Evolutionary conservation across 2,888 invertebrate species (phyloP).

Genomic region (Melieria omissa): DNA sequence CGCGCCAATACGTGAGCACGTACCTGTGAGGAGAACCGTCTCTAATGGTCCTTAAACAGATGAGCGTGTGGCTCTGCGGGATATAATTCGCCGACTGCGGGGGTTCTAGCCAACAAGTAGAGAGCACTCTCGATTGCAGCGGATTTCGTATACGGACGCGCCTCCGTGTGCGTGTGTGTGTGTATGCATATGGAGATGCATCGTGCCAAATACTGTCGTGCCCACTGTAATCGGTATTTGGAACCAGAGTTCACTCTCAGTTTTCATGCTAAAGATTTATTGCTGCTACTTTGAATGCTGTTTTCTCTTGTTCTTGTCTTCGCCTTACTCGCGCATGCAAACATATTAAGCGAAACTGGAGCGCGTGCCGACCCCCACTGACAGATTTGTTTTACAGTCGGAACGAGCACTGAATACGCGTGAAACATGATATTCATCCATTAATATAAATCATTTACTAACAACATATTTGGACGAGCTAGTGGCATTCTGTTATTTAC

Average conservation of each 20-base stretch:
- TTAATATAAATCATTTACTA: constrained; percentile 60
- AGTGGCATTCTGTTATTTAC: background rate
- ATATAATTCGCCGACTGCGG: constrained; percentile 18
- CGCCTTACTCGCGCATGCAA: constrained; percentile 32
- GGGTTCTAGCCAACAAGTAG: constrained; percentile 8
- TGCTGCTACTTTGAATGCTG: constrained; percentile 27
- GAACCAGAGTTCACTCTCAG: constrained; percentile 30
- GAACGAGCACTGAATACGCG: constrained; percentile 57
- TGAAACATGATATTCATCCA: constrained; percentile 62
- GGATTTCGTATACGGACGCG: too few relatives aligned
- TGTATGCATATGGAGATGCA: background rate
- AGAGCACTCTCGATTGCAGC: too few relatives aligned
- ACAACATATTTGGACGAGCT: constrained; percentile 16
- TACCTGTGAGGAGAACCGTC: too few relatives aligned
- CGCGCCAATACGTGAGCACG: too few relatives aligned
- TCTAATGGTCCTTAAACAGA: background rate
- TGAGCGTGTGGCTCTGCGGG: constrained; percentile 22
- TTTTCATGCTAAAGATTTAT: constrained; percentile 31
- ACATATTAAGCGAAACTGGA: constrained; percentile 46
- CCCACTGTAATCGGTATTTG: constrained; percentile 22
- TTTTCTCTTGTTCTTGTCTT: constrained; percentile 32
- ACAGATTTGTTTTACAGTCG: constrained; percentile 61
- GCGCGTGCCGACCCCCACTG: constrained; percentile 68
- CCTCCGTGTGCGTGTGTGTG: background rate
- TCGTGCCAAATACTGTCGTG: background rate